Percentiles rank a stretch among this genome's conserved stretches.
phyloP scores from a whole-genome alignment of 2,888 invertebrate genomes.

The Cerastis leucographa region DNA sequence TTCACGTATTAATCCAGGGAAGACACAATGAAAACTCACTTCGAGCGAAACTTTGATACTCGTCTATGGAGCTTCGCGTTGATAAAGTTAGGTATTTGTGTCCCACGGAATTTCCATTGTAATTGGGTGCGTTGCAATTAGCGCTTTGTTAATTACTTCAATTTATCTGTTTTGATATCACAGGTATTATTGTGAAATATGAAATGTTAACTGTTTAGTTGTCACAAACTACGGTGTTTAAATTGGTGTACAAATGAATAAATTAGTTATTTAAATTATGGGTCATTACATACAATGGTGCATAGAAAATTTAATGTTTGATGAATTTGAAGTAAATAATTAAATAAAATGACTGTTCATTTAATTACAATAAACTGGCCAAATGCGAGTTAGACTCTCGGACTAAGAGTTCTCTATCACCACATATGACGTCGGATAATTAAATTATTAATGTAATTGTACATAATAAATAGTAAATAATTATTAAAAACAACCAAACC shows the following conservation, averaged over 20 bases:
- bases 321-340: neutral
- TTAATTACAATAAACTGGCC: neutral
- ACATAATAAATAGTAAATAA: too few relatives aligned
- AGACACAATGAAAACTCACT: conserved; percentile 84
- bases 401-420: neutral
- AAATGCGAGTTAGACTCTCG: neutral
- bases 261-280: conserved; percentile 14
- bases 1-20: conserved; percentile 86
- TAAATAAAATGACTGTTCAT: neutral
- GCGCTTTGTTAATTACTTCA: conserved; percentile 39
- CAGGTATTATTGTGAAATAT: conserved; percentile 21
- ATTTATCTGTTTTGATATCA: conserved; percentile 44
- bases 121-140: conserved; percentile 59
- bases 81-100: conserved; percentile 69
- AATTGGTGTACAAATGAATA: conserved; percentile 15
- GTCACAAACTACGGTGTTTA: conserved; percentile 2
- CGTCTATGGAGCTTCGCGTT: conserved; percentile 70
- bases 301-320: conserved; percentile 3
- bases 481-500: too few relatives aligned
- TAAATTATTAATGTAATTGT: too few relatives aligned
- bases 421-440: neutral
- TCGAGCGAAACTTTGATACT: conserved; percentile 74
- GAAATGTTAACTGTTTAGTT: conserved; percentile 38
- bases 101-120: conserved; percentile 51
- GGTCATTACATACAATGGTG: neutral